Evolutionary conservation across 2,113 vertebrate genomes (phyloP), one percentile per base, ranked within the genome.

Genomic region (Campylomormyrus numenius): DNA sequence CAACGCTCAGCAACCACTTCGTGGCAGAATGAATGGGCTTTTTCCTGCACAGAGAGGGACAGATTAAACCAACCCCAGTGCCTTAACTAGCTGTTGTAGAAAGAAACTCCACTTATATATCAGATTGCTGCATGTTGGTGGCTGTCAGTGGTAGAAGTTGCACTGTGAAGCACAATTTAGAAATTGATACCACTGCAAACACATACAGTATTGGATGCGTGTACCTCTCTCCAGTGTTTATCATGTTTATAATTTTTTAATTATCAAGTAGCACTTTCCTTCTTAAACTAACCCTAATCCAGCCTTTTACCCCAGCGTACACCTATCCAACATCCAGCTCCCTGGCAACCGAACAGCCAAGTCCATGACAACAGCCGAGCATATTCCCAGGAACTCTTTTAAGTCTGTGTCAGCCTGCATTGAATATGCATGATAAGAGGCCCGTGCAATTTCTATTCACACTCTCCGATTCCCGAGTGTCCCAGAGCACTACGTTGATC

Each of bases 401-500:
- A 31, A 27, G 39, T 46, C 52, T 58, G 24, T 85, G 50, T 35
- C 42, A 62, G 35, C 11, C 89, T 87, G 53, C 31, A 31, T 87
- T 52, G 50, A 70, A 70, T 21, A 90, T 87, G 89, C 21, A 87
- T 39, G 85, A 45, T 27, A n/a, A 52, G 89, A 86, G 42, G 42
- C 2, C 27, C 46, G 39, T 87, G 89, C 85, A n/a, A 52, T 87
- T 90, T 90, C 89, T 74, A 52, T 74, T 87, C 42, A 62, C 27
- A 7, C 56, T 90, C 84, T 80, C 39, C 19, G 4, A 42, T 48
- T 80, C 83, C 85, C 13, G 45, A 35, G 24, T 74, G 50, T 89
- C 89, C 46, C 58, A 8, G 89, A 50, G 80, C 77, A 21, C 52
- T 4, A 31, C 84, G 77, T 85, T 62, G 77, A 89, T 85, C 49